These are phyloP conservation scores for Notoglanidium macrostoma DNA, from an alignment of 2,797 vertebrate genomes.

Conservation along the genomic window DNA sequence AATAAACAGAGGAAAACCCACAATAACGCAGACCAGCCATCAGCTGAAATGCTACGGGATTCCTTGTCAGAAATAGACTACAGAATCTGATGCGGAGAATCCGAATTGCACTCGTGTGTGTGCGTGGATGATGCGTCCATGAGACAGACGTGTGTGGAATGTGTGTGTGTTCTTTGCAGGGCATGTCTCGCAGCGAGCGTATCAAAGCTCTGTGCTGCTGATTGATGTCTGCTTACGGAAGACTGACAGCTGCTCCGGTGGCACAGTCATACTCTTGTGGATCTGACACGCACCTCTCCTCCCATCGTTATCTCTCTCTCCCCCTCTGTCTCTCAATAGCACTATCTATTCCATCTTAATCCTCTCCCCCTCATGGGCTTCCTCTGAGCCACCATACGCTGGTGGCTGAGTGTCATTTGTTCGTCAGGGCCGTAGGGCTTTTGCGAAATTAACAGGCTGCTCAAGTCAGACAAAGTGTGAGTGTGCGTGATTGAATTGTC, in stretches of 20 bases:
- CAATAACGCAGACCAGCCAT: neutral
- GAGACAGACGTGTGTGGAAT: neutral
- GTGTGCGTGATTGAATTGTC: slow-evolving; percentile 61
- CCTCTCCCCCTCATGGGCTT: slow-evolving; percentile 57
- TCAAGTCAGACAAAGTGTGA: slow-evolving; percentile 54
- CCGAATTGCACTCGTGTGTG: neutral
- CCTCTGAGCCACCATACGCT: slow-evolving; percentile 59
- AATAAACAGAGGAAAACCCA: neutral
- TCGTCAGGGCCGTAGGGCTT: slow-evolving; percentile 54
- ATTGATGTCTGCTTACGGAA: slow-evolving; percentile 64
- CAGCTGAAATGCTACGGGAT: neutral
- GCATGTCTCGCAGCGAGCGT: slow-evolving; percentile 54
- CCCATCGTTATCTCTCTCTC: neutral
- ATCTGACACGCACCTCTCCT: slow-evolving; percentile 30
- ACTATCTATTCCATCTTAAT: slow-evolving; percentile 73
- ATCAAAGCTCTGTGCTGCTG: slow-evolving; percentile 47
- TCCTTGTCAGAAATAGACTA: neutral
- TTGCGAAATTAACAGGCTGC: slow-evolving; percentile 66
- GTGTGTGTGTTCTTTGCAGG: slow-evolving; percentile 43
- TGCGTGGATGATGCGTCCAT: neutral
- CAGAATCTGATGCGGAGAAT: neutral
- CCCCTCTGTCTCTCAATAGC: slow-evolving; percentile 58
- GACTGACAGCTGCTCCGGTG: slow-evolving; percentile 35
- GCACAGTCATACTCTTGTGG: slow-evolving; percentile 32
- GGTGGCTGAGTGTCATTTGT: slow-evolving; percentile 59